Conservation (phyloP, 2,888 invertebrate species). For the Euplagia quadripunctaria region DNA sequence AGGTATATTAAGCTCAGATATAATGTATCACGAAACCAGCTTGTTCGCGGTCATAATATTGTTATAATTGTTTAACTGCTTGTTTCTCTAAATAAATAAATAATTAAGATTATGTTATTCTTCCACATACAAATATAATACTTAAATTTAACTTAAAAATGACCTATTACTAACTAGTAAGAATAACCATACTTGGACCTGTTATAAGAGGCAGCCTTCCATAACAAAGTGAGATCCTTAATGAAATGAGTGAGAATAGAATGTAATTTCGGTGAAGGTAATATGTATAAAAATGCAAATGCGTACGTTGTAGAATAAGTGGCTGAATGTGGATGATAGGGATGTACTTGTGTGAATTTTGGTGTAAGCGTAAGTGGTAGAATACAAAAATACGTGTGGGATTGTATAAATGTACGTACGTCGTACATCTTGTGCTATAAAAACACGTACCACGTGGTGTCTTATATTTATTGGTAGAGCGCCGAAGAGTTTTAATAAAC, state of each 20-base stretch:
- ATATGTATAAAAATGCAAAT: conserved; percentile 1
- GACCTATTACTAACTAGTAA: background rate
- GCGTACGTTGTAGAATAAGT: background rate
- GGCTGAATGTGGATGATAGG: background rate
- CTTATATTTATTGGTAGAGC: no score
- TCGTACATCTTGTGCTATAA: background rate
- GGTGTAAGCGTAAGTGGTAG: background rate
- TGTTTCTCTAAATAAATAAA: no score
- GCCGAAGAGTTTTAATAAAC: no score
- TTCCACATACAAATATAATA: no score
- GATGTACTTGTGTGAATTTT: background rate
- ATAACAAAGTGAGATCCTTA: background rate
- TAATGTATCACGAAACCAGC: no score
- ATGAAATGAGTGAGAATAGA: background rate
- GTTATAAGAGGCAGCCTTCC: background rate
- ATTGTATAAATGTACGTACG: background rate
- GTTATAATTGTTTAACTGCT: no score
- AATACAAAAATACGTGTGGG: background rate
- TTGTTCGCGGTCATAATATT: no score
- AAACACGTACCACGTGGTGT: background rate
- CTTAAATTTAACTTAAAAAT: no score
- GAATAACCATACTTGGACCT: background rate
- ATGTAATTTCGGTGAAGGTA: background rate
- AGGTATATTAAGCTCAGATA: no score
- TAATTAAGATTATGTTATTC: no score